Evolutionary conservation across 2,888 invertebrate species (phyloP).

Genomic region (Camponotus fellah): DNA sequence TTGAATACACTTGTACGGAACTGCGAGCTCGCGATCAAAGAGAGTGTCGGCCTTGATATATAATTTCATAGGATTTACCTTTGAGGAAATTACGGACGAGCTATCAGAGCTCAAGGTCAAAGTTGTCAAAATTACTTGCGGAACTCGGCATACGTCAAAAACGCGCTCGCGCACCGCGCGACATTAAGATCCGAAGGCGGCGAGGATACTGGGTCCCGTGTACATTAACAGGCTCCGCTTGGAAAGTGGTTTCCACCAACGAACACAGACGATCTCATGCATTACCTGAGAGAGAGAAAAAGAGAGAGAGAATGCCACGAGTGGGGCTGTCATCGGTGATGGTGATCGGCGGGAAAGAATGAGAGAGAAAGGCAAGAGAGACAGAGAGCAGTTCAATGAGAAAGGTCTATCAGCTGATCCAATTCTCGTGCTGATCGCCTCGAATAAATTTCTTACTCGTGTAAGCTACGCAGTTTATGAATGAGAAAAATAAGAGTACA

Average conservation of each 20-base stretch:
- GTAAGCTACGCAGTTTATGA: background rate
- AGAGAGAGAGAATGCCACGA: slow-evolving; percentile 53
- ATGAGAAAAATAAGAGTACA: background rate
- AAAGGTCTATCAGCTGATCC: slow-evolving; percentile 62
- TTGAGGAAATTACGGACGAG: background rate
- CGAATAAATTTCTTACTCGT: background rate
- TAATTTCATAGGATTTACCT: background rate
- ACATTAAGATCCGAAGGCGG: slow-evolving; percentile 69
- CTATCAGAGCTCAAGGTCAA: slow-evolving; percentile 47
- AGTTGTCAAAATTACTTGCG: slow-evolving; percentile 39
- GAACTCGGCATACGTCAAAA: slow-evolving; percentile 33
- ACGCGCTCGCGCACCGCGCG: slow-evolving; percentile 47
- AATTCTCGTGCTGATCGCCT: background rate
- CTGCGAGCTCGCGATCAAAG: background rate
- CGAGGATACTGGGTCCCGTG: slow-evolving; percentile 82
- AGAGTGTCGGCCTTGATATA: background rate
- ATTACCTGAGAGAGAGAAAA: slow-evolving; percentile 54
- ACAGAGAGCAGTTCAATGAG: slow-evolving; percentile 36
- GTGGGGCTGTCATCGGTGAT: slow-evolving; percentile 52
- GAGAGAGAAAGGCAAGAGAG: slow-evolving; percentile 15
- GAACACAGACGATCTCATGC: slow-evolving; percentile 29
- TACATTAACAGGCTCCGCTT: slow-evolving; percentile 84
- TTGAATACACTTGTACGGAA: background rate
- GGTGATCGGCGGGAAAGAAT: slow-evolving; percentile 34
- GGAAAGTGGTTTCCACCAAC: slow-evolving; percentile 68